These are phyloP conservation scores for Reticulitermes lucifugus DNA, from an alignment of 2,888 invertebrate genomes.

Conservation along the genomic window DNA sequence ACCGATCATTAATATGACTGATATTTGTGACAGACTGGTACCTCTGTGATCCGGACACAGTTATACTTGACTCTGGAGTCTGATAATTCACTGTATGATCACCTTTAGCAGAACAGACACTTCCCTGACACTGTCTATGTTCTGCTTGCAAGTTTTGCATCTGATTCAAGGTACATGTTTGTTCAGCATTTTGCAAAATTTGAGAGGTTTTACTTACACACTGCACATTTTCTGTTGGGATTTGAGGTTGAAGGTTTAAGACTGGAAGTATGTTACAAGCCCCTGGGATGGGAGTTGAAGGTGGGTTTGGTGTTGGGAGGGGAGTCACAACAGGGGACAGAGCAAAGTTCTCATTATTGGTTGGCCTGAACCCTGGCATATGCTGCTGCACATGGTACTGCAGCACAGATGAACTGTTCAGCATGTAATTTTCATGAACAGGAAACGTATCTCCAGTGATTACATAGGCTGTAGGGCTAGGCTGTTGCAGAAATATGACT, in stretches of 20 bases:
- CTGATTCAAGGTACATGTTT: neutral
- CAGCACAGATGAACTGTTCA: neutral
- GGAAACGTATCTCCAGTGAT: neutral
- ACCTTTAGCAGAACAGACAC: neutral
- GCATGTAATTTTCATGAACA: too few species aligned
- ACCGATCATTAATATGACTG: neutral
- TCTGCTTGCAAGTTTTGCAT: neutral
- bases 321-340: conserved; percentile 49
- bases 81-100: neutral
- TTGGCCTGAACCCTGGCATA: neutral
- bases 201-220: conserved; percentile 9
- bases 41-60: neutral
- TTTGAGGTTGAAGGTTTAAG: neutral
- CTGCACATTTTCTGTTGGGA: neutral
- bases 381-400: conserved; percentile 20
- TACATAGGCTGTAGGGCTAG: conserved; percentile 30
- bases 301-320: conserved; percentile 56
- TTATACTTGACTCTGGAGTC: neutral
- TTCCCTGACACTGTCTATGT: neutral
- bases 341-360: neutral
- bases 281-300: conserved; percentile 36
- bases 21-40: neutral
- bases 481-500: conserved; percentile 43
- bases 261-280: conserved; percentile 55
- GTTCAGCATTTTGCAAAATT: neutral